Evolutionary conservation across 1,140 invertebrate species (phyloP).

Genomic region (Drosophila navojoa): DNA sequence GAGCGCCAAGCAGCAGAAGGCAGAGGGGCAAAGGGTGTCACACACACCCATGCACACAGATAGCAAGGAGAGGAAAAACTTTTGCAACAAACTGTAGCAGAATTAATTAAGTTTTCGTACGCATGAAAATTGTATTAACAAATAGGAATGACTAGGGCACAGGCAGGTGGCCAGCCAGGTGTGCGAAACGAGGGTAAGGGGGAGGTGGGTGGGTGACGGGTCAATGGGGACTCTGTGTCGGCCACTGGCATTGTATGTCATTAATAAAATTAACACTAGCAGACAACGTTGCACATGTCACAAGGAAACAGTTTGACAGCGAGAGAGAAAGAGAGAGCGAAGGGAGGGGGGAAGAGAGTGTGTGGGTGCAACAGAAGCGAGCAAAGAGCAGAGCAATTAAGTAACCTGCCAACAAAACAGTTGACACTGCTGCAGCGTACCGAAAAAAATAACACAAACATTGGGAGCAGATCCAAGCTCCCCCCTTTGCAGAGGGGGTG

Average conservation of each 20-base stretch:
- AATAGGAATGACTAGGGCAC: slow-evolving; percentile 14
- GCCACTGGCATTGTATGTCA: slow-evolving; percentile 71
- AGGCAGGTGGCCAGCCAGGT: neutral
- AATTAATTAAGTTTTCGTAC: slow-evolving; percentile 82
- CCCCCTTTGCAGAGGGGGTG: neutral
- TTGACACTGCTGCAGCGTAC: slow-evolving; percentile 45
- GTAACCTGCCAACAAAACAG: slow-evolving; percentile 81
- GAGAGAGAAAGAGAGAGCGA: slow-evolving; percentile 3
- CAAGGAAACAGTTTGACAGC: slow-evolving; percentile 6
- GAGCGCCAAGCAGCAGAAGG: neutral
- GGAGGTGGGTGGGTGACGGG: neutral
- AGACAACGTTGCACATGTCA: slow-evolving; percentile 41
- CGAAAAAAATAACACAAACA: neutral
- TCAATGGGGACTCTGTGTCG: slow-evolving; percentile 21
- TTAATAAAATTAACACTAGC: slow-evolving; percentile 83
- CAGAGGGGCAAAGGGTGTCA: neutral
- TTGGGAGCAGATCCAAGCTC: neutral
- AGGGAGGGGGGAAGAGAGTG: neutral
- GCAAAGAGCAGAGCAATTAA: slow-evolving; percentile 77
- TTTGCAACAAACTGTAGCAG: slow-evolving; percentile 73
- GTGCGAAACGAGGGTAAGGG: neutral
- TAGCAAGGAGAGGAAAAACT: slow-evolving; percentile 42
- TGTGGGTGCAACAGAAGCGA: neutral
- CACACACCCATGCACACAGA: neutral
- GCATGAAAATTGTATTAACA: slow-evolving; percentile 78